These are phyloP conservation scores for Peromyscus melanophrys DNA, from an alignment of 2,797 vertebrate genomes.

Conservation along the genomic window DNA sequence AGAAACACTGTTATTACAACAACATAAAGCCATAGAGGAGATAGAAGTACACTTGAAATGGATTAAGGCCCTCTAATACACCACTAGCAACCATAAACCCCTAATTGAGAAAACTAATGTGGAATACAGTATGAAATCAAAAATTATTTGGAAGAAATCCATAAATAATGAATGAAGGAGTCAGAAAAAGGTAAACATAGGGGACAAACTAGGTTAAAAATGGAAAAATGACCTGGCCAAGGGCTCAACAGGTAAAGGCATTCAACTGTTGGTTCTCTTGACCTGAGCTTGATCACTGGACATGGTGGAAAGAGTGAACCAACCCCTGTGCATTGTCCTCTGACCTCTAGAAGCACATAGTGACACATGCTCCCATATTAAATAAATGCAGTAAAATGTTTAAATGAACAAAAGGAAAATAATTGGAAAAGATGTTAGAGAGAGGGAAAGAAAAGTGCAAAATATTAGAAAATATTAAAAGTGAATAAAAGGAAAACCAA, in stretches of 20 bases:
- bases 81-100: neutral
- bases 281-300: neutral
- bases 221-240: neutral
- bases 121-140: neutral
- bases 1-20: neutral
- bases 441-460: neutral
- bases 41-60: neutral
- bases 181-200: neutral
- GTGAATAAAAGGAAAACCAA: neutral
- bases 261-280: neutral
- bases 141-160: neutral
- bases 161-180: neutral
- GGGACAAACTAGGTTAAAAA: neutral
- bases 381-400: neutral
- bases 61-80: neutral
- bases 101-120: neutral
- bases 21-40: neutral
- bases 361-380: neutral
- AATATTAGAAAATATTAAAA: neutral
- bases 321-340: neutral
- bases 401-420: neutral
- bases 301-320: neutral
- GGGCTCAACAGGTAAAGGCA: neutral
- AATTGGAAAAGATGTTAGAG: neutral
- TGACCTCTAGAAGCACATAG: neutral